A percentile compares a stretch with the other conserved stretches of the same genome.
Evolutionary conservation across 1,140 invertebrate species (phyloP).

Genomic region (Leptinotarsa texana): DNA sequence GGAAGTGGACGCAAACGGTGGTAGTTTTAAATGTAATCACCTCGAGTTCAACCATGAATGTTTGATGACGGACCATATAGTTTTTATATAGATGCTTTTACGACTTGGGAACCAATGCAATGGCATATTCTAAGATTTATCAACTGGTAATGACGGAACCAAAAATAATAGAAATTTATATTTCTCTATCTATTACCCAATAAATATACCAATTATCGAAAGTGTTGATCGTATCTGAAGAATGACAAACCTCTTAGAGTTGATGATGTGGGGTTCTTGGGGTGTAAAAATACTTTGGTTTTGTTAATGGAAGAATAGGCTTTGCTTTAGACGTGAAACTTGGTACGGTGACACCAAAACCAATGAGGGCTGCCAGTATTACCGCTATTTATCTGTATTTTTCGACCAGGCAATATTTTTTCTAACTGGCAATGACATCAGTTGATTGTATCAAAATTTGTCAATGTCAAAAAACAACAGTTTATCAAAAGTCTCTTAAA

Average conservation of each 20-base stretch:
- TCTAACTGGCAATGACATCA: too few species aligned
- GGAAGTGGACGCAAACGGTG: slow-evolving; percentile 4
- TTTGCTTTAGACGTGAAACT: too few species aligned
- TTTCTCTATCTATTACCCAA: slow-evolving; percentile 11
- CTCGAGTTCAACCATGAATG: slow-evolving; percentile 34
- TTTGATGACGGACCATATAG: slow-evolving; percentile 14
- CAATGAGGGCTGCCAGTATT: too few species aligned
- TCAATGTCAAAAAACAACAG: too few species aligned
- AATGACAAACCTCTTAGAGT: background rate
- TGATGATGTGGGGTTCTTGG: too few species aligned
- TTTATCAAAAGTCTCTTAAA: too few species aligned
- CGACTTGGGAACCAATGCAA: slow-evolving; percentile 7
- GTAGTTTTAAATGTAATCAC: slow-evolving; percentile 34
- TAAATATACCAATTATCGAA: background rate
- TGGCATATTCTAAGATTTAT: slow-evolving; percentile 1
- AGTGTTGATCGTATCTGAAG: background rate
- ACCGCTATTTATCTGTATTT: too few species aligned
- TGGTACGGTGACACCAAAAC: too few species aligned
- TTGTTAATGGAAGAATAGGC: too few species aligned
- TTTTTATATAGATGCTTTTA: slow-evolving; percentile 6
- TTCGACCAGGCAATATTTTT: too few species aligned
- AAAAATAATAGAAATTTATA: slow-evolving; percentile 18
- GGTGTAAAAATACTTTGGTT: too few species aligned
- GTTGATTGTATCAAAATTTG: too few species aligned
- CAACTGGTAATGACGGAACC: slow-evolving; percentile 5